A percentile compares a stretch with the other conserved stretches of the same genome.
These are phyloP conservation scores for Protonemura montana DNA, from an alignment of 2,888 invertebrate genomes.

Conservation along the genomic window DNA sequence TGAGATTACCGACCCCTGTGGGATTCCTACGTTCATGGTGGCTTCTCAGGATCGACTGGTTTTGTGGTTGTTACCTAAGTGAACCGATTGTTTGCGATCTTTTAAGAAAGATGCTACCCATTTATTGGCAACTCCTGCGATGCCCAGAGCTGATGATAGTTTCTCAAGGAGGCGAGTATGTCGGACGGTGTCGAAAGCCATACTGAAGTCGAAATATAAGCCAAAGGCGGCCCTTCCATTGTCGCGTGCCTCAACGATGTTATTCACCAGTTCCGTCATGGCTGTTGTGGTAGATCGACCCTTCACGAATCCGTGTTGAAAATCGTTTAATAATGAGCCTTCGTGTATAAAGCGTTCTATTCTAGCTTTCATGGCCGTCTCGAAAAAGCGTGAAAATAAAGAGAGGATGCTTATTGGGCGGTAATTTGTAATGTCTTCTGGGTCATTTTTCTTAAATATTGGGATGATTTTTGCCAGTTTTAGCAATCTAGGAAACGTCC, in stretches of 20 bases:
- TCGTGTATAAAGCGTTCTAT: not conserved
- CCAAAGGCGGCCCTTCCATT: not conserved
- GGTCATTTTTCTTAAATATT: not conserved
- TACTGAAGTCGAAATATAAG: not conserved
- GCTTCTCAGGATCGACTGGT: not conserved
- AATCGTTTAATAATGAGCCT: not conserved
- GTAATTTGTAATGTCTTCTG: not conserved
- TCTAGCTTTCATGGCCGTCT: not conserved
- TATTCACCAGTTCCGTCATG: not conserved
- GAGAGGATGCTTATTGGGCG: not conserved
- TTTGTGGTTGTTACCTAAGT: not conserved
- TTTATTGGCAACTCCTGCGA: not conserved
- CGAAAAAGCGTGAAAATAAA: not conserved
- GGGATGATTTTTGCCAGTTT: not conserved
- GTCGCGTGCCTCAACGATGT: not conserved
- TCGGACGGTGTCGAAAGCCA: not conserved
- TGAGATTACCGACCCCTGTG: not conserved
- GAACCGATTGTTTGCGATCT: not conserved
- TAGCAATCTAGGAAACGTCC: not conserved
- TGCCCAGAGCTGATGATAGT: not conserved
- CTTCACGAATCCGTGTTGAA: not conserved
- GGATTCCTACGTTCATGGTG: not conserved
- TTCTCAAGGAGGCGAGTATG: not conserved
- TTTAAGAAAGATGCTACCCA: not conserved
- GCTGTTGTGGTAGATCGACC: not conserved